Evolutionary conservation across 2,797 vertebrate species (phyloP), one percentile per base, ranked within the genome.

Genomic region (Botia almorhae): DNA sequence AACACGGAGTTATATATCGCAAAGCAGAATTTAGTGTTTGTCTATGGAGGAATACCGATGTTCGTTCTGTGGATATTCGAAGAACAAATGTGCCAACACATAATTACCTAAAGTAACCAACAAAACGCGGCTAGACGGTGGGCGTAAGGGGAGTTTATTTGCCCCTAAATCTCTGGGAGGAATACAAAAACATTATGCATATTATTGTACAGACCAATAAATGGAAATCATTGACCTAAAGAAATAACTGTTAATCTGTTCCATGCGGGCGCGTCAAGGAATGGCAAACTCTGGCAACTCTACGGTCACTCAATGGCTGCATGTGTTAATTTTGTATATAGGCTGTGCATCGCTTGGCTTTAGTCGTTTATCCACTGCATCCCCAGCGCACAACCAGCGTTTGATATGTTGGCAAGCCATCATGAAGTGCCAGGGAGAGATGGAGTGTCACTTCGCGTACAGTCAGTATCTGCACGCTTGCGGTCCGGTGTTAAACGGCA

Each of bases 381-480:
- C 93, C 58, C 87, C 93, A 74, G 85, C 92, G 82, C 93, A 93
- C 80, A 94, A 93, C 83, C 94, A 94, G 78, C 91, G 94, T 82
- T 92, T 96, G 81, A 94, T 98, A 77, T 98, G 97, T 92, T 98
- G 97, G 97, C 96, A 97, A 87, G 97, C 97, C 81, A 94, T 97
- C 87, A 87, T 98, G 89, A 96, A 95, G 91, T 98, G 97, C 91
- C 96, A 97, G 74, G 90, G 90, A 21, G 96, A 98, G 86, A 83
- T 93, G 68, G 95, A 96, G 21, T 98, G 97, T 92, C 93, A 93
- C 89, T 97, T 97, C 89, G 97, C 97, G 0, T 98, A 96, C 91
- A 94, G 84, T 7, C 97, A 97, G 89, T 98, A 98, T 89, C 81
- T 74, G 23, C 95, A 96, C 85, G 97, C 97, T 1, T 98, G 97